Percentiles rank a stretch among this genome's conserved stretches.
These are phyloP conservation scores for Protodeltote pygarga DNA, from an alignment of 2,888 invertebrate genomes.

Conservation along the genomic window DNA sequence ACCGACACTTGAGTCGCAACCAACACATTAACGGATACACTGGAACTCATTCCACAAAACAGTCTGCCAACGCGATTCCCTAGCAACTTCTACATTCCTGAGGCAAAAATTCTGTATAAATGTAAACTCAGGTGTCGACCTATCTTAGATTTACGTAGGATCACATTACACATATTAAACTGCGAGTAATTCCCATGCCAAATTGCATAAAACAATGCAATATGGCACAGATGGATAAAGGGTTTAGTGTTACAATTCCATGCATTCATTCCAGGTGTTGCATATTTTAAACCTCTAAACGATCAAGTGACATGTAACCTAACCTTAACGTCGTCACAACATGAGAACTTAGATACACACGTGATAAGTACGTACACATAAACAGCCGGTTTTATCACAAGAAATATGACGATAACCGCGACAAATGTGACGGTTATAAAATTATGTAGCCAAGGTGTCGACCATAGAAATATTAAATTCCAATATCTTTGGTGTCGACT, in stretches of 20 bases:
- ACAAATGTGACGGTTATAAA: slow-evolving; percentile 59
- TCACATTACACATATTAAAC: slow-evolving; percentile 15
- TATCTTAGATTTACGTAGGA: slow-evolving; percentile 12
- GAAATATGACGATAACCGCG: slow-evolving; percentile 54
- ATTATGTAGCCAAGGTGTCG: slow-evolving; percentile 58
- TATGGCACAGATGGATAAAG: slow-evolving; percentile 11
- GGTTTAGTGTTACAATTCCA: slow-evolving; percentile 25
- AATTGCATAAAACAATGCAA: slow-evolving; percentile 13
- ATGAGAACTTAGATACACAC: slow-evolving; percentile 37
- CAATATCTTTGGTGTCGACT: too few relatives aligned
- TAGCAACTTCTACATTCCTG: slow-evolving; percentile 29
- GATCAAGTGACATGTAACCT: slow-evolving; percentile 23
- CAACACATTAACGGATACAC: slow-evolving; percentile 37
- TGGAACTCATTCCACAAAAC: slow-evolving; percentile 41
- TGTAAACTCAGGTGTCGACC: slow-evolving; percentile 4
- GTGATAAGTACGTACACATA: slow-evolving; percentile 42
- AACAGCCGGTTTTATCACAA: slow-evolving; percentile 48
- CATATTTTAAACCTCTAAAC: slow-evolving; percentile 23
- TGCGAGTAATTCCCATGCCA: slow-evolving; percentile 1
- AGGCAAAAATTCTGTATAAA: slow-evolving; percentile 18
- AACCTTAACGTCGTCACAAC: slow-evolving; percentile 32
- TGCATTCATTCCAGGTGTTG: too few relatives aligned
- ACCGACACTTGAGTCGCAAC: slow-evolving; percentile 50
- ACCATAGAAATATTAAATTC: too few relatives aligned
- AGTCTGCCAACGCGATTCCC: slow-evolving; percentile 33